phyloP scores from a whole-genome alignment of 2,888 invertebrate genomes.

The Hymenopus coronatus region DNA sequence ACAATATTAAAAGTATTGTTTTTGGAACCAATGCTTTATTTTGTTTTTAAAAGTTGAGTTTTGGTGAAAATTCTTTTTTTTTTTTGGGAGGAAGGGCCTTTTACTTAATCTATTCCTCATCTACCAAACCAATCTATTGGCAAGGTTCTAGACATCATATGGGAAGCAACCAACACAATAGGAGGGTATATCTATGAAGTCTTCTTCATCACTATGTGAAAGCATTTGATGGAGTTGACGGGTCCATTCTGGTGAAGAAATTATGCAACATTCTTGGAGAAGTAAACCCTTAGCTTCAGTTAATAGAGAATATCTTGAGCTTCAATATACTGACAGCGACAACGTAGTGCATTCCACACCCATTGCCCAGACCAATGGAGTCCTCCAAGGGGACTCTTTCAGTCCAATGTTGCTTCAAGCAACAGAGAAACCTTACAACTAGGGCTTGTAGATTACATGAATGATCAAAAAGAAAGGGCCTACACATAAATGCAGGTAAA shows the following conservation, averaged over 20 bases:
- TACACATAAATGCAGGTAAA: no score
- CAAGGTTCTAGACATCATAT: neutral
- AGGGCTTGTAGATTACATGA: no score
- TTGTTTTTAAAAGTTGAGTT: no score
- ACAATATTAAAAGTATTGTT: no score
- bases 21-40: no score
- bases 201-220: neutral
- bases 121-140: neutral
- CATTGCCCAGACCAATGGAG: neutral
- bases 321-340: neutral
- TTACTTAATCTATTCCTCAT: no score
- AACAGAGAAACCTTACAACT: neutral
- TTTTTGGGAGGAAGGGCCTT: no score
- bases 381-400: neutral
- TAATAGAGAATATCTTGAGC: neutral
- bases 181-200: neutral
- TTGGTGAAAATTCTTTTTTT: no score
- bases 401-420: neutral
- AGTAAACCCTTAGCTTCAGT: neutral
- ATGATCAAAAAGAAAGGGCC: no score
- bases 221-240: neutral
- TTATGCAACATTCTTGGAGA: neutral
- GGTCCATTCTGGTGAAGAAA: neutral
- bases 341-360: neutral
- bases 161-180: neutral